Conservation (phyloP, 2,888 invertebrate species). For the Apocheima hispidaria region DNA sequence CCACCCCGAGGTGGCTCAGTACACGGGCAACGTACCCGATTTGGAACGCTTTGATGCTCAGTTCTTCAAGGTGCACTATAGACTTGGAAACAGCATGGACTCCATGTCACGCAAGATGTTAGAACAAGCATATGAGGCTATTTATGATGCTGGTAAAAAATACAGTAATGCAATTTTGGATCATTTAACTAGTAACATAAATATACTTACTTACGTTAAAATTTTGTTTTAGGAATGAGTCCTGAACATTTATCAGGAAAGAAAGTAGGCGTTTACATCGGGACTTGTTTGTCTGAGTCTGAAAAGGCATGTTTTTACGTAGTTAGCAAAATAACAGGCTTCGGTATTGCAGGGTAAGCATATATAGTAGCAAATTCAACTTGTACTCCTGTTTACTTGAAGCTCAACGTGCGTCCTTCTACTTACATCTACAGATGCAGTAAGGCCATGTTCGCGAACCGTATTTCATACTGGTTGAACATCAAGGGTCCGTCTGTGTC, state of each 20-base stretch:
- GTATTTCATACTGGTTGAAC: too few relatives aligned
- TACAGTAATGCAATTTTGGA: too few relatives aligned
- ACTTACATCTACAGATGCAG: constrained; percentile 44
- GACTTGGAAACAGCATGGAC: constrained; percentile 30
- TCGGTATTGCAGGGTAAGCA: constrained; percentile 22
- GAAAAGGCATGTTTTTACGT: constrained; percentile 75
- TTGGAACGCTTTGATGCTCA: constrained; percentile 87
- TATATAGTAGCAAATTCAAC: too few relatives aligned
- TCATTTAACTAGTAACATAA: too few relatives aligned
- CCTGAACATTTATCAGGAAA: constrained; percentile 81
- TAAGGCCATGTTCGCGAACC: constrained; percentile 59
- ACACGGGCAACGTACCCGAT: constrained; percentile 87
- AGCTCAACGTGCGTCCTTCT: not conserved
- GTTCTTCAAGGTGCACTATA: constrained; percentile 88
- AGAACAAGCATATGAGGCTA: constrained; percentile 51
- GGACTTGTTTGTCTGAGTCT: too few relatives aligned
- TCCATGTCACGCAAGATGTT: constrained; percentile 43
- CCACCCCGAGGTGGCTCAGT: constrained; percentile 78
- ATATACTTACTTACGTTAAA: too few relatives aligned
- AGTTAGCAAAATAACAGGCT: constrained; percentile 15
- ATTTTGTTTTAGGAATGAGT: constrained; percentile 71
- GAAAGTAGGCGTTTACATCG: too few relatives aligned
- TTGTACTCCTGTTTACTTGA: too few relatives aligned
- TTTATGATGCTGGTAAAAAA: constrained; percentile 51
- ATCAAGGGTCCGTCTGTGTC: constrained; percentile 63